Evolutionary conservation across 2,888 invertebrate species (phyloP).

Genomic region (Hirtodrosophila confusa): DNA sequence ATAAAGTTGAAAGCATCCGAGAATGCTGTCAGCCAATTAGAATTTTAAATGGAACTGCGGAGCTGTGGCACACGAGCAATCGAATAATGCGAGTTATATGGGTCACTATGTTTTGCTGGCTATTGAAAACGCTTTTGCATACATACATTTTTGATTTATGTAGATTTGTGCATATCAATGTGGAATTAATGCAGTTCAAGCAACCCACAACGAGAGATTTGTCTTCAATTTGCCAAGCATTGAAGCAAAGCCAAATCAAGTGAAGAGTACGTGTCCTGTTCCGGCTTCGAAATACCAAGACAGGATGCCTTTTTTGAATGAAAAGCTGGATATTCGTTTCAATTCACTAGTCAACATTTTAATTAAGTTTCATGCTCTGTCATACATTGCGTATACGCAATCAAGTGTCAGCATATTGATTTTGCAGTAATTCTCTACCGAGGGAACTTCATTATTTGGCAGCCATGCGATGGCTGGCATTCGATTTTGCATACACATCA

Average conservation of each 20-base stretch:
- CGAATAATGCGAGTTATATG: conserved; percentile 32
- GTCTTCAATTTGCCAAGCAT: conserved; percentile 17
- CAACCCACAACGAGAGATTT: conserved; percentile 4
- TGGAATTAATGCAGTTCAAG: conserved; percentile 26
- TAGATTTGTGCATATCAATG: conserved; percentile 37
- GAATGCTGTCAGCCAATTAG: conserved; percentile 37
- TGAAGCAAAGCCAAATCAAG: too few species aligned
- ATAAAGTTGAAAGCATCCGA: conserved; percentile 15
- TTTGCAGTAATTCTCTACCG: conserved; percentile 5
- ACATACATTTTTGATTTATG: conserved; percentile 28
- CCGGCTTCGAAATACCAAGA: too few species aligned
- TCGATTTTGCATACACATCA: conserved; percentile 41
- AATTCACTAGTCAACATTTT: conserved; percentile 24
- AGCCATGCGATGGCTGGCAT: conserved; percentile 37
- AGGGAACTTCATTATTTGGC: conserved; percentile 41
- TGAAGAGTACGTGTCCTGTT: too few species aligned
- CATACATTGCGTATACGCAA: conserved; percentile 65
- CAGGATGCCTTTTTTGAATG: too few species aligned
- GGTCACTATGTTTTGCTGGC: conserved; percentile 58
- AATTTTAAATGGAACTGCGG: conserved; percentile 59
- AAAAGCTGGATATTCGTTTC: too few species aligned
- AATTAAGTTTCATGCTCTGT: conserved; percentile 37
- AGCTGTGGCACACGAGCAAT: conserved; percentile 12
- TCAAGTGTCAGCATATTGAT: conserved; percentile 48
- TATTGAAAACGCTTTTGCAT: conserved; percentile 26